A percentile compares a stretch with the other conserved stretches of the same genome.
These are phyloP conservation scores for Columba livia DNA, from an alignment of 2,113 vertebrate genomes.

Conservation along the genomic window DNA sequence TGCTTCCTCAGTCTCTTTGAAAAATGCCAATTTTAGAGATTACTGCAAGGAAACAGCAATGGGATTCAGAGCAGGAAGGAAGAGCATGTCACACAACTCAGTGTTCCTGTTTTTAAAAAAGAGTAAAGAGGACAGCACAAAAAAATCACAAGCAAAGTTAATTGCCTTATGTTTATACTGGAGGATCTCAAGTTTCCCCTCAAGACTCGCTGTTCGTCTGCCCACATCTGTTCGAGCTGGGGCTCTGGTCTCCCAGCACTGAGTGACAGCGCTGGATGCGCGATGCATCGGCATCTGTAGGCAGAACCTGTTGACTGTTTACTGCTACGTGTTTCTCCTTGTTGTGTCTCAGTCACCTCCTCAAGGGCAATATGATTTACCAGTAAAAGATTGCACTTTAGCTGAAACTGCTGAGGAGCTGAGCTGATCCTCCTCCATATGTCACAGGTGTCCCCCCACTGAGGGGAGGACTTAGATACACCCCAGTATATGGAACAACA, in stretches of 20 bases:
- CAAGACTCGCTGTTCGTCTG: not conserved
- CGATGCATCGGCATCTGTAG: not conserved
- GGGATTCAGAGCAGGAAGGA: not conserved
- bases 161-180: not conserved
- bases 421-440: not conserved
- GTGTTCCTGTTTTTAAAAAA: not conserved
- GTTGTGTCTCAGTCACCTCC: not conserved
- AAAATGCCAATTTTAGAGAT: not conserved
- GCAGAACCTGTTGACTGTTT: not conserved
- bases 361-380: not conserved
- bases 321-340: not conserved
- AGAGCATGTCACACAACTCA: not conserved
- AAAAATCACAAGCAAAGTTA: not conserved
- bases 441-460: not conserved
- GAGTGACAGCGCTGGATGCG: fast-evolving
- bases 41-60: not conserved
- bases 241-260: not conserved
- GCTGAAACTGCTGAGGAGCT: not conserved
- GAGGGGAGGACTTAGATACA: not conserved
- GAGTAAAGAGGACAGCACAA: not conserved
- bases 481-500: not conserved
- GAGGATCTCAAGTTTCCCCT: not conserved
- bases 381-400: not conserved
- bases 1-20: conserved; percentile 30
- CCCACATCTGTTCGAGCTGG: not conserved